These are phyloP conservation scores for Catajapyx aquilonaris DNA, from an alignment of 1,140 invertebrate genomes.

Conservation along the genomic window DNA sequence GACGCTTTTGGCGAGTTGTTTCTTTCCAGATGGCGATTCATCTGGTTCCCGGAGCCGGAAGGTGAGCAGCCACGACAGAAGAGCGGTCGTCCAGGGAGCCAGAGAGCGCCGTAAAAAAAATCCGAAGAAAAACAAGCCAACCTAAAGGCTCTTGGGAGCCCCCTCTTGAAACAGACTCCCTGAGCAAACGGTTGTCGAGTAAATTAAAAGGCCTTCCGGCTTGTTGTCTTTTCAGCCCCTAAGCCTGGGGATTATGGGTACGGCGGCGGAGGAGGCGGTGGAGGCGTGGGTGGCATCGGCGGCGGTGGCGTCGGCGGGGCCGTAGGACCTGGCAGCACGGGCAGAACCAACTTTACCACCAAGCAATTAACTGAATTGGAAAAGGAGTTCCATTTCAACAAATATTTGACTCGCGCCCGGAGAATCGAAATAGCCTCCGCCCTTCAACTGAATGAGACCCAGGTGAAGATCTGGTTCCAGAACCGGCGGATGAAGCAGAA, in stretches of 20 bases:
- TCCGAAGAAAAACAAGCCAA: too few species aligned
- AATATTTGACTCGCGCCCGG: conserved; percentile 87
- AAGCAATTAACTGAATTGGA: conserved; percentile 97
- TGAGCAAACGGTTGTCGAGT: too few species aligned
- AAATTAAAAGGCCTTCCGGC: too few species aligned
- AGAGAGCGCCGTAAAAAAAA: too few species aligned
- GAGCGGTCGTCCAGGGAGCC: too few species aligned
- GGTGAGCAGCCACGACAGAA: too few species aligned
- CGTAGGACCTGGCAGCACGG: conserved; percentile 41
- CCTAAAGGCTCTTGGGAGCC: too few species aligned
- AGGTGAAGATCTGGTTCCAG: conserved; percentile 78
- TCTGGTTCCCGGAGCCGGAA: too few species aligned
- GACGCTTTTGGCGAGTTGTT: too few species aligned
- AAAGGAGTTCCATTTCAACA: conserved; percentile 99
- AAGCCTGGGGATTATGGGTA: conserved; percentile 15
- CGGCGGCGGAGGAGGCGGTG: conserved; percentile 9
- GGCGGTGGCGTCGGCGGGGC: conserved; percentile 22
- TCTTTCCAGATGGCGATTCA: too few species aligned
- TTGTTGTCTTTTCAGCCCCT: conserved; percentile 12
- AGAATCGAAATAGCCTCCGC: conserved; percentile 94
- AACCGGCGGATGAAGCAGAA: conserved; percentile 86
- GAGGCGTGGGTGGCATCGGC: conserved; percentile 37
- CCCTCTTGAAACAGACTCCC: too few species aligned
- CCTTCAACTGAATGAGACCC: conserved; percentile 90
- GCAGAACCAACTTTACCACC: conserved; percentile 94